Evolutionary conservation across 2,797 vertebrate genomes (phyloP).

Genomic region (Macropus fuliginosus): DNA sequence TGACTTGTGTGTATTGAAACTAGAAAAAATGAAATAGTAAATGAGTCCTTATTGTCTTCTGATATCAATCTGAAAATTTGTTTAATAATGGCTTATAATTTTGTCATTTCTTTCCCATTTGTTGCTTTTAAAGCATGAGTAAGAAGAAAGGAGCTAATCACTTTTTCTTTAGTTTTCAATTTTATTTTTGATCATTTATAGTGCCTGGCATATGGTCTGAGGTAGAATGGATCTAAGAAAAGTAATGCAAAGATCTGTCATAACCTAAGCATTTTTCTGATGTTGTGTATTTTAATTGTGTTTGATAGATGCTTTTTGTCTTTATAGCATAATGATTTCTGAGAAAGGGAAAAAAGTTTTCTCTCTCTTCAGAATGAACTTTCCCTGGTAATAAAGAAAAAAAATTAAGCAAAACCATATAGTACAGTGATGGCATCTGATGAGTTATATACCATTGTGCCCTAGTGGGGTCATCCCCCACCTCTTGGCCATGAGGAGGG

Average conservation of each 20-base stretch:
- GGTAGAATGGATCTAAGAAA: slow-evolving; percentile 8
- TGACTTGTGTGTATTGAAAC: not conserved
- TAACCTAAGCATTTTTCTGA: slow-evolving; percentile 19
- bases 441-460: not conserved
- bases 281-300: slow-evolving; percentile 17
- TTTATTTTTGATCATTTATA: slow-evolving; percentile 40
- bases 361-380: slow-evolving; percentile 37
- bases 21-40: not conserved
- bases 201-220: not conserved
- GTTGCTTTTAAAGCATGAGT: slow-evolving; percentile 36
- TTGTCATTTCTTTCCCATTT: slow-evolving; percentile 2
- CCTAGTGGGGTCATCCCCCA: not conserved
- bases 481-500: not conserved
- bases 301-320: not conserved
- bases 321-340: not conserved
- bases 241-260: slow-evolving; percentile 13
- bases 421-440: not conserved
- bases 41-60: not conserved
- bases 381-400: not conserved
- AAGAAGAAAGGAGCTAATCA: slow-evolving; percentile 15
- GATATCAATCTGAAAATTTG: not conserved
- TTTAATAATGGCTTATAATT: slow-evolving; percentile 24
- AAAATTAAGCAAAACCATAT: not conserved
- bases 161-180: slow-evolving; percentile 49
- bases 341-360: not conserved